Evolutionary conservation across 2,797 vertebrate genomes (phyloP).

Genomic region (Rhadinocentrus ornatus): DNA sequence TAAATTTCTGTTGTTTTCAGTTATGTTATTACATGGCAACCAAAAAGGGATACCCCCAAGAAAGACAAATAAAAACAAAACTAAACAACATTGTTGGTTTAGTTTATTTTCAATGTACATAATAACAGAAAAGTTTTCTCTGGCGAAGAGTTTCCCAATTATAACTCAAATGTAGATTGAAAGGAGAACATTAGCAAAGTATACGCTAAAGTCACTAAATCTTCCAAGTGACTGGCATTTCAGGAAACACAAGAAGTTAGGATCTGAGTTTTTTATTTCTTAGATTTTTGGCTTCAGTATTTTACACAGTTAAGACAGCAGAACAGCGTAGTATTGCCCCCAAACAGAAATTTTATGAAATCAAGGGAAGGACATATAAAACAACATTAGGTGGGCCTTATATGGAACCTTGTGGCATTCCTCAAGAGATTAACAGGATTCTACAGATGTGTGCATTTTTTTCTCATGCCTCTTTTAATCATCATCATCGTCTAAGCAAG

Average conservation of each 20-base stretch:
- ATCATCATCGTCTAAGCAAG: neutral
- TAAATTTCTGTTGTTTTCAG: neutral
- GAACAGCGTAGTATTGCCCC: no score
- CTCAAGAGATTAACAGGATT: neutral
- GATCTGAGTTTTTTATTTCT: neutral
- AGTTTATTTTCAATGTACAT: neutral
- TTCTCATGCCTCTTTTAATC: neutral
- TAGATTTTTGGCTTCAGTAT: neutral
- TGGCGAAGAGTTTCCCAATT: neutral
- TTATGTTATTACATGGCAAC: neutral
- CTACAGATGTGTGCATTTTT: neutral
- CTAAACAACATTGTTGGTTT: neutral
- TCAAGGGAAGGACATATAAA: neutral
- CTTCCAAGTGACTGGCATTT: no score
- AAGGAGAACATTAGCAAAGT: neutral
- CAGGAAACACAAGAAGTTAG: no score
- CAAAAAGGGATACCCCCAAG: slow-evolving; percentile 1
- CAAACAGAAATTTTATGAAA: neutral
- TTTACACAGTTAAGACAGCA: neutral
- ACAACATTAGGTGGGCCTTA: neutral
- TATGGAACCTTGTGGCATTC: neutral
- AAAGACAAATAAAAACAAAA: neutral
- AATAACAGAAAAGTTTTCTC: neutral
- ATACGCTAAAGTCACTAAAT: no score
- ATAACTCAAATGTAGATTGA: neutral